Conservation (phyloP, 2,888 invertebrate species). For the Bombyx huttoni region DNA sequence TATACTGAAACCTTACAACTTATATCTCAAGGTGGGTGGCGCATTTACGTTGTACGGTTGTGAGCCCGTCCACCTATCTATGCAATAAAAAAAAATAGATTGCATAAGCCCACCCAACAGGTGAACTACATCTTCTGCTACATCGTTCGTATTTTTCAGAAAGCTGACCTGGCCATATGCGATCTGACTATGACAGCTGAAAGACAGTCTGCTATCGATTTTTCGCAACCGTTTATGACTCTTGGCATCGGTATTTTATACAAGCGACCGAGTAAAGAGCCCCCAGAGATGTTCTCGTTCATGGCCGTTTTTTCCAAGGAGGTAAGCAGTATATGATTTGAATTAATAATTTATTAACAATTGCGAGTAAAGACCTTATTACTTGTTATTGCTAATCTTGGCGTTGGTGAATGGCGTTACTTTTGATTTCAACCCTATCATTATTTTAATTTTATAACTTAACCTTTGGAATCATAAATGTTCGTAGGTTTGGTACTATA, state of each 20-base stretch:
- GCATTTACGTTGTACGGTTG: too few relatives aligned
- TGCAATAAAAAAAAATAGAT: neutral
- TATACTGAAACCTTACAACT: too few relatives aligned
- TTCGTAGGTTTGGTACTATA: slow-evolving; percentile 83
- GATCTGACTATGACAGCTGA: slow-evolving; percentile 91
- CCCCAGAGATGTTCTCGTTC: slow-evolving; percentile 93
- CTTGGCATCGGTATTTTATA: slow-evolving; percentile 91
- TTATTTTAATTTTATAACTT: too few relatives aligned
- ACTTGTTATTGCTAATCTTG: too few relatives aligned
- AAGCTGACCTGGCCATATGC: slow-evolving; percentile 91
- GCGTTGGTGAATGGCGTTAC: too few relatives aligned
- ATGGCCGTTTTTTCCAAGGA: slow-evolving; percentile 89
- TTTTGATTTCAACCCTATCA: too few relatives aligned
- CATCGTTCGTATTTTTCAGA: slow-evolving; percentile 58
- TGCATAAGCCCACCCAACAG: neutral
- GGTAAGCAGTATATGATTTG: slow-evolving; percentile 17
- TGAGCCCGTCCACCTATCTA: too few relatives aligned
- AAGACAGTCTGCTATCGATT: slow-evolving; percentile 91
- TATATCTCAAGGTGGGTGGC: too few relatives aligned
- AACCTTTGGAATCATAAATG: neutral
- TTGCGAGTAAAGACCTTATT: too few relatives aligned
- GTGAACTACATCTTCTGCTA: neutral
- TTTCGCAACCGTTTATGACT: slow-evolving; percentile 96
- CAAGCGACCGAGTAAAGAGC: slow-evolving; percentile 86
- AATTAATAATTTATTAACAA: neutral